A percentile compares a stretch with the other conserved stretches of the same genome.
Conservation (phyloP, 2,113 vertebrate species). For the Oncorhynchus gorbuscha region DNA sequence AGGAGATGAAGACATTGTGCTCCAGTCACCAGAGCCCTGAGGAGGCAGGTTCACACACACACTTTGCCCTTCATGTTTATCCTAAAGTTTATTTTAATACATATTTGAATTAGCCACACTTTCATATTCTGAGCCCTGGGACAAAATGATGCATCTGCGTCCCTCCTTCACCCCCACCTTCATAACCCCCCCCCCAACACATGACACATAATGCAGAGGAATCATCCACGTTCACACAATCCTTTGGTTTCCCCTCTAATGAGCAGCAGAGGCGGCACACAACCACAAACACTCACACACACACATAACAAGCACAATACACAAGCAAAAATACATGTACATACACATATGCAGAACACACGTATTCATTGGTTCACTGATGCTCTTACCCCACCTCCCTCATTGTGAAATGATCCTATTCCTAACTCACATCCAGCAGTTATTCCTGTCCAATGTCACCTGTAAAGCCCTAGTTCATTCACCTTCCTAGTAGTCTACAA, state of each 20-base stretch:
- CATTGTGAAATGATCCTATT: neutral
- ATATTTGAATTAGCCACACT: slow-evolving; percentile 80
- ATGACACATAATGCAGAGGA: slow-evolving; percentile 55
- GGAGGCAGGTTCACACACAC: slow-evolving; percentile 50
- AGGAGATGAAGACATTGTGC: slow-evolving; percentile 71
- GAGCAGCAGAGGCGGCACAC: slow-evolving; percentile 31
- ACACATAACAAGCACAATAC: neutral
- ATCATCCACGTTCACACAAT: slow-evolving; percentile 22
- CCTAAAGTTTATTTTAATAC: slow-evolving; percentile 77
- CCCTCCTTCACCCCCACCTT: slow-evolving; percentile 14
- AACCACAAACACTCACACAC: neutral
- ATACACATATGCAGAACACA: neutral
- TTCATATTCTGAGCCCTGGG: slow-evolving; percentile 72
- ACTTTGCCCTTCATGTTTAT: slow-evolving; percentile 69
- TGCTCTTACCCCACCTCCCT: neutral
- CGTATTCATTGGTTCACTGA: neutral
- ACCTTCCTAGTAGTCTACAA: too few relatives aligned
- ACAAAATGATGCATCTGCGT: slow-evolving; percentile 68
- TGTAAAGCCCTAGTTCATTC: too few relatives aligned
- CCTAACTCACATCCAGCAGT: neutral
- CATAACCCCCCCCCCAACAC: slow-evolving; percentile 25
- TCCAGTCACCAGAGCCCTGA: slow-evolving; percentile 52
- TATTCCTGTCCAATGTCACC: too few relatives aligned
- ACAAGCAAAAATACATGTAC: neutral
- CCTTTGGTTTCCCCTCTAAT: slow-evolving; percentile 30